Evolutionary conservation across 1,140 invertebrate genomes (phyloP), one percentile per base, ranked within the genome.

Genomic region (Drosophila rhopaloa): DNA sequence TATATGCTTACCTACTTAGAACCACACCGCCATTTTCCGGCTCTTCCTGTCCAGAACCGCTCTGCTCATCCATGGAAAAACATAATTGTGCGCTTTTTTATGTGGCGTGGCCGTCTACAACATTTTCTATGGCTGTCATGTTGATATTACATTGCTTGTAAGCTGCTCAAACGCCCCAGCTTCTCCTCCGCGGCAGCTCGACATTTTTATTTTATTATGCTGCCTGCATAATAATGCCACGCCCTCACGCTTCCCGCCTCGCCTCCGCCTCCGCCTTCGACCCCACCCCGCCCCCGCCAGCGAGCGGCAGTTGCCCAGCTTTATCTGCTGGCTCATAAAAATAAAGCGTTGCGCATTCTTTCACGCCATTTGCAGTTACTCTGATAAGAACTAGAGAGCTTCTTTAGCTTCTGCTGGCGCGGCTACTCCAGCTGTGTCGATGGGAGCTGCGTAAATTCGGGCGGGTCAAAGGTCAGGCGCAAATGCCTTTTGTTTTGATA

Each of bases 311-410:
- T 62, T 47, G 59, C 50, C 66, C 59, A 54, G 65, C 70, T 84
- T 89, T 89, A 89, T 89, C 84, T 89, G 58, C 51, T 75, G 53
- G 65, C 80, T 89, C 84, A 89, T 89, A 89, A 89, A 89, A 89
- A 89, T 89, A 89, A 89, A 89, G 80, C 84, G 84, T 76, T 89
- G 84, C 84, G 84, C 84, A 89, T 89, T 89, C 84, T 89, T 89
- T 89, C 84, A 89, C 84, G 84, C 84, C 84, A 89, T 89, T 89
- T 89, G 84, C 84, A 89, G 84, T 89, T 75, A 81, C 80, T 77
- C 77, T 89, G 84, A 89, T 89, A 89, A 89, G 80, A 89, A 82
- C 73, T 71, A 79, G 79, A 71, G 73, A 78, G 76, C 71, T 80
- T 85, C 75, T 77, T 76, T 50, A 35, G 63, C 66, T 43, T 76